A percentile compares a stretch with the other conserved stretches of the same genome.
These are phyloP conservation scores for Parnassius glacialis DNA, from an alignment of 2,888 invertebrate genomes.

Conservation along the genomic window DNA sequence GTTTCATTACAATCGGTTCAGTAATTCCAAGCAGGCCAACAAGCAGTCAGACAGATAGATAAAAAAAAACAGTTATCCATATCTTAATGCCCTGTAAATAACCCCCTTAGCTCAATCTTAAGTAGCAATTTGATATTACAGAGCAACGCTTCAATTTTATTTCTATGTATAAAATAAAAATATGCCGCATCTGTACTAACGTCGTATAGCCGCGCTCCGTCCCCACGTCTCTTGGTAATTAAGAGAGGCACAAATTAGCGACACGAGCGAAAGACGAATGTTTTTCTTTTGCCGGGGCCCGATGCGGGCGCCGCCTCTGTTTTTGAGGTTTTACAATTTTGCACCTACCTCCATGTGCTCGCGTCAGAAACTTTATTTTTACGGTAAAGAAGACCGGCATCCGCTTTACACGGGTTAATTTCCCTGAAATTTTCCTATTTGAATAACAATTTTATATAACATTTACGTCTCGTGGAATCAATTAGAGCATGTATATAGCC, in stretches of 20 bases:
- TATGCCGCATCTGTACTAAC: constrained; percentile 44
- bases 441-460: constrained; percentile 5
- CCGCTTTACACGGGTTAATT: constrained; percentile 8
- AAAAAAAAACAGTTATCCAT: no score
- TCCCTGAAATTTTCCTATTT: constrained; percentile 6
- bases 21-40: no score
- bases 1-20: no score
- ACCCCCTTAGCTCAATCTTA: no score
- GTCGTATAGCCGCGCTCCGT: constrained; percentile 29
- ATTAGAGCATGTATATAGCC: neutral
- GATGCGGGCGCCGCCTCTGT: constrained; percentile 22
- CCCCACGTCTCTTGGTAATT: constrained; percentile 56
- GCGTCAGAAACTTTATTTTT: constrained; percentile 26
- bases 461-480: neutral
- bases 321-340: constrained; percentile 32
- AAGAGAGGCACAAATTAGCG: constrained; percentile 64
- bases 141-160: no score
- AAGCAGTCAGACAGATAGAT: no score
- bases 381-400: constrained; percentile 7
- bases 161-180: neutral
- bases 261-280: constrained; percentile 45
- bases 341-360: constrained; percentile 19
- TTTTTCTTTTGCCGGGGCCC: constrained; percentile 55
- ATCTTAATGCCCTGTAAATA: no score
- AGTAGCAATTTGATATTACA: no score